phyloP scores from a whole-genome alignment of 30 jellyfish, hydroid and myxozoan genomes.

The Sanderia malayensis region DNA sequence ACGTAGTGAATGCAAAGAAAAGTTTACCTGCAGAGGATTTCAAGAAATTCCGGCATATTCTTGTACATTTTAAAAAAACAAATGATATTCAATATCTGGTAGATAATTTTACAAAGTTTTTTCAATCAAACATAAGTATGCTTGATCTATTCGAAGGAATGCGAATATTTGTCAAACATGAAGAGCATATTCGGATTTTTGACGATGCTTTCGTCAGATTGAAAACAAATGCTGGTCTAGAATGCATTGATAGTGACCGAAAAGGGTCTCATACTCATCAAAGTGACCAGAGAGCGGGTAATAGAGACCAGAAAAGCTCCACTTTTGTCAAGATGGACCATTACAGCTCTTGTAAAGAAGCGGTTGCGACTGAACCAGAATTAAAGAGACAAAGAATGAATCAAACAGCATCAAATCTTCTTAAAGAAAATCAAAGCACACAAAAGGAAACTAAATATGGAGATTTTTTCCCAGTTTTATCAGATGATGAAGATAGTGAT shows the following conservation, averaged over 20 bases:
- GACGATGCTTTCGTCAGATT: constrained; percentile 33
- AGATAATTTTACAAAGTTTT: constrained; percentile 4
- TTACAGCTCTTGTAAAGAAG: background rate
- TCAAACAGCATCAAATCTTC: background rate
- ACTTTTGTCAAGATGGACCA: too few species aligned
- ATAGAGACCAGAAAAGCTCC: too few species aligned
- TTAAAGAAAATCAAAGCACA: background rate
- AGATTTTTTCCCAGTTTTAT: constrained; percentile 41
- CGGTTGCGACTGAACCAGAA: constrained; percentile 6
- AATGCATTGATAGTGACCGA: background rate
- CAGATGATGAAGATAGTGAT: constrained; percentile 25
- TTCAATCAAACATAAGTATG: constrained; percentile 1
- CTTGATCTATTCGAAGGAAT: constrained; percentile 51
- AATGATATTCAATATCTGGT: constrained; percentile 21
- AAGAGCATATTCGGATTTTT: constrained; percentile 39
- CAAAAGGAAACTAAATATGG: background rate
- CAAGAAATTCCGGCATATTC: constrained; percentile 23
- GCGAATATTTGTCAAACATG: constrained; percentile 40
- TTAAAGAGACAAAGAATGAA: constrained; percentile 20
- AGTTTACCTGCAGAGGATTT: constrained; percentile 13
- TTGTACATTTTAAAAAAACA: constrained; percentile 20
- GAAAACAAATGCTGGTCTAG: constrained; percentile 7
- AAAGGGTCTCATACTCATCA: background rate
- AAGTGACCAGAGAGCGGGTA: background rate
- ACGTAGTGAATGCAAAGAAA: constrained; percentile 1